These are phyloP conservation scores for Idaea biselata DNA, from an alignment of 2,888 invertebrate species.

Conservation along the genomic window DNA sequence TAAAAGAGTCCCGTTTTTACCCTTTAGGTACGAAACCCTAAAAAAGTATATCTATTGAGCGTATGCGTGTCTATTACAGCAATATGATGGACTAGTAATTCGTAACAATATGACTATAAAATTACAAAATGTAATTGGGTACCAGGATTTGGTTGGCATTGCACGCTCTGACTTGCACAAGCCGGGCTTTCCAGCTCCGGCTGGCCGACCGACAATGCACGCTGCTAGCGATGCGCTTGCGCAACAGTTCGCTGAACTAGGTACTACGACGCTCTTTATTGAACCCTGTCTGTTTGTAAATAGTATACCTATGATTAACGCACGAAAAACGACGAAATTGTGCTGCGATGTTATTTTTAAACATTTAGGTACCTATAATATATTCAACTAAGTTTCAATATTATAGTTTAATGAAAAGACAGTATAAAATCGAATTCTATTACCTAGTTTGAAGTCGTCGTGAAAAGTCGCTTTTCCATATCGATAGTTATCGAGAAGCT, in stretches of 20 bases:
- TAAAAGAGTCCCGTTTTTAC: neutral
- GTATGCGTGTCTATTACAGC: neutral
- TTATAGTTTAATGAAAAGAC: too few relatives aligned
- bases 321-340: too few relatives aligned
- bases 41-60: neutral
- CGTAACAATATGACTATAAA: neutral
- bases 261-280: slow-evolving; percentile 14
- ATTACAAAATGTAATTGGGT: slow-evolving; percentile 17
- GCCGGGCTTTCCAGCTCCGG: slow-evolving; percentile 69
- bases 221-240: slow-evolving; percentile 43
- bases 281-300: slow-evolving; percentile 15
- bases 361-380: too few relatives aligned
- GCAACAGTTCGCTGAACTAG: slow-evolving; percentile 75
- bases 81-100: neutral
- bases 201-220: slow-evolving; percentile 46
- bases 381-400: too few relatives aligned
- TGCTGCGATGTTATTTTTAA: too few relatives aligned
- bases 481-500: too few relatives aligned
- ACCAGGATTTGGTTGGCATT: slow-evolving; percentile 28
- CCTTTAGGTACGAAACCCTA: neutral
- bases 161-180: slow-evolving; percentile 58
- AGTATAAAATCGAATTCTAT: too few relatives aligned
- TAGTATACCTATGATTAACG: neutral
- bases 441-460: too few relatives aligned
- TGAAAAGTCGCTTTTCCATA: too few relatives aligned